Base-by-base conservation (phyloP, 2,113 vertebrate species). In the Smithornis capensis region DNA sequence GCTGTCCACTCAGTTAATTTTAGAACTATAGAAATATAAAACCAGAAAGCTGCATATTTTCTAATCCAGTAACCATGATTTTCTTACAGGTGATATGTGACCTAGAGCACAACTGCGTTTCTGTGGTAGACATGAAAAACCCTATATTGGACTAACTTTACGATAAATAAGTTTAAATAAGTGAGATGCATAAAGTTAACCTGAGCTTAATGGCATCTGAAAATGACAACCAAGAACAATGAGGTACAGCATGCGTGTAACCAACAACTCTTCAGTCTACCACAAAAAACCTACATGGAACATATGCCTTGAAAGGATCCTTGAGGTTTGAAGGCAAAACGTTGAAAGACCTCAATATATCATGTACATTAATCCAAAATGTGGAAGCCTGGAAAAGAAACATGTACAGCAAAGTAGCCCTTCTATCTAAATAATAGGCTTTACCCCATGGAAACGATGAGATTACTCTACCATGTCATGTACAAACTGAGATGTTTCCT, bases 1-100 rank as follows among this genome's bases (percentile, higher is more conserved):
- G 49, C 53, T 93, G 42, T 67, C 27, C 24, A 84, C 88, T 96
- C 91, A 74, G 44, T 81, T 95, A 69, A 81, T 96, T 95, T 90
- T 70, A 74, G 89, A 70, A 33, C 49, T 89, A 44, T 33, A 44
- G 27, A 75, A 87, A 92, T 28, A 40, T 60, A 81, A 83, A 95
- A 70, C 67, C 88, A 76, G 75, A 93, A 40, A 62, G 19, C 75
- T 64, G 53, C 38, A 73, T 49, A 65, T 75, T 92, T 92, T 94
- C 89, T 92, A 82, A 17, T 31, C 38, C 69, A 79, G 86, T 71
- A 92, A 80, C 42, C 63, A 64, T 65, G 35, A 93, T 96, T 92
- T 93, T 73, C 87, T 63, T n/a, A 50, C 29, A 92, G 12, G 18
- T 75, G 45, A 89, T 55, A 76, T 3, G 10, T 94, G 77, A 90